Conservation (phyloP, 2,797 vertebrate species). For the Sebastes steindachneri region DNA sequence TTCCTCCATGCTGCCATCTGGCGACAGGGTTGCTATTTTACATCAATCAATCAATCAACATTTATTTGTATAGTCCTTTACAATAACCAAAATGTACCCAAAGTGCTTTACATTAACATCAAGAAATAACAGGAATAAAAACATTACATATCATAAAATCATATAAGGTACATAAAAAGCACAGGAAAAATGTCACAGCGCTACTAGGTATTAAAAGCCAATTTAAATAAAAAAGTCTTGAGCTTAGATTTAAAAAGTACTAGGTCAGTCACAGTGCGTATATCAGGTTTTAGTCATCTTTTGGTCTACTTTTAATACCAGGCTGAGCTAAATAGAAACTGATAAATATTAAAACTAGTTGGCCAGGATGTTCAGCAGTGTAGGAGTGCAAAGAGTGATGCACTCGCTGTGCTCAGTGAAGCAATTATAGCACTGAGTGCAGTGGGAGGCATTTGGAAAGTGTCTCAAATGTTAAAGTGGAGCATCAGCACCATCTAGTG, state of each 20-base stretch:
- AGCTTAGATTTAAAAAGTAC: too few relatives aligned
- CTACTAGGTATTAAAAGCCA: too few relatives aligned
- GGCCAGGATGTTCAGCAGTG: conserved; percentile 8
- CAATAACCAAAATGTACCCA: too few relatives aligned
- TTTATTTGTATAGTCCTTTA: too few relatives aligned
- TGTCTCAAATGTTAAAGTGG: neutral
- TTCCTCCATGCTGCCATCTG: neutral
- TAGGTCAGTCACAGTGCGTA: too few relatives aligned
- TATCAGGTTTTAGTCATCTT: neutral
- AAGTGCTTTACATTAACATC: too few relatives aligned
- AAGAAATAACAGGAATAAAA: too few relatives aligned
- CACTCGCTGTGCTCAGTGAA: conserved; percentile 12
- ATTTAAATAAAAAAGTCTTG: too few relatives aligned
- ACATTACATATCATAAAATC: too few relatives aligned
- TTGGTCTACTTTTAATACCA: neutral
- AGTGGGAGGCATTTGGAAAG: conserved; percentile 4
- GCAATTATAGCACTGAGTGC: conserved; percentile 15
- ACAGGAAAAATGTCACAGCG: too few relatives aligned
- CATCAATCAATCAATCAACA: too few relatives aligned
- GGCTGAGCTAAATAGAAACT: neutral
- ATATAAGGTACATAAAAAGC: too few relatives aligned
- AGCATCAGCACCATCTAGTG: conserved; percentile 67
- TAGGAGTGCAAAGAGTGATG: conserved; percentile 23
- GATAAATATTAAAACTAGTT: neutral
- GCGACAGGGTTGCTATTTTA: neutral